A percentile compares a stretch with the other conserved stretches of the same genome.
Evolutionary conservation across 2,888 invertebrate genomes (phyloP).

Genomic region (Eupithecia tripunctaria): DNA sequence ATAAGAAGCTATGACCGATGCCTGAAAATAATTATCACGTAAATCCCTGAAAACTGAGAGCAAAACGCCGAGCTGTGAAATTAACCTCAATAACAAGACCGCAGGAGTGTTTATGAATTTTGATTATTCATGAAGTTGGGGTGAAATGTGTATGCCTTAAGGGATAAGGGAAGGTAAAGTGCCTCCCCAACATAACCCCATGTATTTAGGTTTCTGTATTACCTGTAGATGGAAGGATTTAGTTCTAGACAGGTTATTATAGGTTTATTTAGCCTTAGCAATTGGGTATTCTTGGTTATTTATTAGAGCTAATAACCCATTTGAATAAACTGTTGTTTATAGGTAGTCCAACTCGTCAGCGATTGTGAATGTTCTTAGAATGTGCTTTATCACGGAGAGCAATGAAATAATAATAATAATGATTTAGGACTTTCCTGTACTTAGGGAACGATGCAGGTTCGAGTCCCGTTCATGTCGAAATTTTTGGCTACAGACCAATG

Average conservation of each 20-base stretch:
- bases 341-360: background rate
- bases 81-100: slow-evolving; percentile 25
- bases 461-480: no score
- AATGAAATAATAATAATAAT: no score
- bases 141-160: slow-evolving; percentile 39
- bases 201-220: slow-evolving; percentile 5
- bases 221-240: slow-evolving; percentile 10
- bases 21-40: background rate
- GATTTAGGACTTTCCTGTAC: no score
- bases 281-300: background rate
- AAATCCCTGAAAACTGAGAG: background rate
- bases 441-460: no score
- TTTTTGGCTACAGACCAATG: no score
- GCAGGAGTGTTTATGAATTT: slow-evolving; percentile 67
- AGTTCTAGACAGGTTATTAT: background rate
- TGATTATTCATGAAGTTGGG: slow-evolving; percentile 62
- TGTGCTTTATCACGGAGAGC: no score
- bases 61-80: slow-evolving; percentile 22
- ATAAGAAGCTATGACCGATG: background rate
- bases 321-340: background rate
- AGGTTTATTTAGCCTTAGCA: background rate
- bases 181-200: slow-evolving; percentile 22
- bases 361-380: background rate
- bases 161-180: slow-evolving; percentile 29
- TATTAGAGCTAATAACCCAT: background rate